These are phyloP conservation scores for Pemphigus obesinymphae DNA, from an alignment of 1,140 invertebrate species.

Conservation along the genomic window DNA sequence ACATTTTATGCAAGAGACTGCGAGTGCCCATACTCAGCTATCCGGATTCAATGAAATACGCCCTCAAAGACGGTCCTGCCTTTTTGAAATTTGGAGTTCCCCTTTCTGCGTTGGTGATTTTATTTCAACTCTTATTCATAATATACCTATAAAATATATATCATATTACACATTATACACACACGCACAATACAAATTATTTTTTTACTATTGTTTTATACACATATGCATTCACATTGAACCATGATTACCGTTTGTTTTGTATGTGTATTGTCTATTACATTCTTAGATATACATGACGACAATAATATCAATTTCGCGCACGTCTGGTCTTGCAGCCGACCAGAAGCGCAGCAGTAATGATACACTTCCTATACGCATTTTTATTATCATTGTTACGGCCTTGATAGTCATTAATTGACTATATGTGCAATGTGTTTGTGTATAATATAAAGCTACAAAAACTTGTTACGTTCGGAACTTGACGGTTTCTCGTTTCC, in stretches of 20 bases:
- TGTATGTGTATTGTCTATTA: too few species aligned
- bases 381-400: conserved; percentile 33
- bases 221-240: neutral
- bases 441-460: neutral
- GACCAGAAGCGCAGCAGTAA: neutral
- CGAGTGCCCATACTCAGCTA: conserved; percentile 60
- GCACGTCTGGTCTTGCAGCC: too few species aligned
- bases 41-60: conserved; percentile 61
- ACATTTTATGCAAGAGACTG: conserved; percentile 55
- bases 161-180: too few species aligned
- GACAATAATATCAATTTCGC: neutral
- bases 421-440: too few species aligned
- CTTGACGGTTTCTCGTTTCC: neutral
- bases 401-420: neutral
- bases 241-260: too few species aligned
- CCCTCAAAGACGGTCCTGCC: conserved; percentile 58
- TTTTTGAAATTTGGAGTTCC: conserved; percentile 55
- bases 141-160: neutral
- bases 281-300: neutral
- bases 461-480: neutral
- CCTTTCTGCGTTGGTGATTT: conserved; percentile 48
- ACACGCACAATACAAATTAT: too few species aligned
- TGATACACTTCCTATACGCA: neutral
- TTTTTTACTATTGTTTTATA: neutral
- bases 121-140: conserved; percentile 12